phyloP scores from a whole-genome alignment of 2,888 invertebrate species.

The Hypsopygia costalis region DNA sequence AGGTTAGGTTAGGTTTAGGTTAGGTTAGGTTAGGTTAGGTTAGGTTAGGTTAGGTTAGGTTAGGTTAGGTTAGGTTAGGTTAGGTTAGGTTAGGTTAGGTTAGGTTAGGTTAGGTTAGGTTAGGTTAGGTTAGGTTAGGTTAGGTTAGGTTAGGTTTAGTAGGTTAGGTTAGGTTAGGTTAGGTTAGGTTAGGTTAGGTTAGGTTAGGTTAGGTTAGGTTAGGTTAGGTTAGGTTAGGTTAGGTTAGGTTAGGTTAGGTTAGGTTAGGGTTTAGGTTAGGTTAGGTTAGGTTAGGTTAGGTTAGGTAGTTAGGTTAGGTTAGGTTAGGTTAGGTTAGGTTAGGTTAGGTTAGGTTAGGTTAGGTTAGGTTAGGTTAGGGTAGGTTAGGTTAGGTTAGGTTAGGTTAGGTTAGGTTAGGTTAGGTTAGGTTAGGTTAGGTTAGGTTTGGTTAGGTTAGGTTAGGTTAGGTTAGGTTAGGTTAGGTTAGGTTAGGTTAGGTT shows the following conservation, averaged over 20 bases:
- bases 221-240: constrained; percentile 17
- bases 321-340: constrained; percentile 10
- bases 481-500: constrained; percentile 18
- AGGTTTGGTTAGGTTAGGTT: constrained; percentile 10
- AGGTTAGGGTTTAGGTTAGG: constrained; percentile 20
- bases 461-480: constrained; percentile 16
- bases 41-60: constrained; percentile 11
- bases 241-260: constrained; percentile 19
- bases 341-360: constrained; percentile 10
- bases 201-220: constrained; percentile 14
- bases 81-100: constrained; percentile 17
- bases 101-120: constrained; percentile 14
- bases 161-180: constrained; percentile 13
- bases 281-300: constrained; percentile 17
- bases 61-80: constrained; percentile 16
- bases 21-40: constrained; percentile 19
- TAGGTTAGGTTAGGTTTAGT: constrained; percentile 9
- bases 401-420: constrained; percentile 8
- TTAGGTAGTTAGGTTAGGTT: constrained; percentile 10
- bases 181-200: constrained; percentile 13
- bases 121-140: constrained; percentile 14
- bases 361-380: constrained; percentile 12
- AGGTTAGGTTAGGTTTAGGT: constrained; percentile 14
- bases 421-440: constrained; percentile 10
- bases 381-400: constrained; percentile 10